Evolutionary conservation across 2,888 invertebrate species (phyloP).

Genomic region (Sarcophaga rosellei): DNA sequence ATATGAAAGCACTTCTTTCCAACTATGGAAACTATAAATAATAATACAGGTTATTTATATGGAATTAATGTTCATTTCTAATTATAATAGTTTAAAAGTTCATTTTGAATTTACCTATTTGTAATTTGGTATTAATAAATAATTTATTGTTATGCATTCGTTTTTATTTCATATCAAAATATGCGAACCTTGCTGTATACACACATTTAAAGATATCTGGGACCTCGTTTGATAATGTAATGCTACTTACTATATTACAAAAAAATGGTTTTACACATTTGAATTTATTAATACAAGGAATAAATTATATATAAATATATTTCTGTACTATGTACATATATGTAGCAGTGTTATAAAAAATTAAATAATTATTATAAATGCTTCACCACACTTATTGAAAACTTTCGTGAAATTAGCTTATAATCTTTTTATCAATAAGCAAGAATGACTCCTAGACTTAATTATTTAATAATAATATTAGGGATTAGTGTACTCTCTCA

Average conservation of each 20-base stretch:
- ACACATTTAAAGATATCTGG: constrained; percentile 5
- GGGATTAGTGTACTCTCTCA: too few relatives aligned
- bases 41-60: too few relatives aligned
- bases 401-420: too few relatives aligned
- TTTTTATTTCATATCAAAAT: background rate
- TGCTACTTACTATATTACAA: constrained; percentile 1
- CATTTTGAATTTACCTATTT: background rate
- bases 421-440: too few relatives aligned
- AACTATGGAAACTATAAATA: too few relatives aligned
- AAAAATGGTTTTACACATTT: constrained; percentile 25
- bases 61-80: too few relatives aligned
- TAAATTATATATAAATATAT: background rate
- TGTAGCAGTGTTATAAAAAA: background rate
- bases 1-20: too few relatives aligned
- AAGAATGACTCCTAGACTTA: too few relatives aligned
- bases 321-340: background rate
- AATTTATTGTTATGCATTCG: background rate
- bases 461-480: too few relatives aligned
- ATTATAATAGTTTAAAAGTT: background rate
- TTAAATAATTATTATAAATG: too few relatives aligned
- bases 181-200: background rate
- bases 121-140: background rate
- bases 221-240: constrained; percentile 38
- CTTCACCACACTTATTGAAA: too few relatives aligned
- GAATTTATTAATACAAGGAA: constrained; percentile 27